Evolutionary conservation across 2,888 invertebrate species (phyloP).

Genomic region (Encarsia formosa): DNA sequence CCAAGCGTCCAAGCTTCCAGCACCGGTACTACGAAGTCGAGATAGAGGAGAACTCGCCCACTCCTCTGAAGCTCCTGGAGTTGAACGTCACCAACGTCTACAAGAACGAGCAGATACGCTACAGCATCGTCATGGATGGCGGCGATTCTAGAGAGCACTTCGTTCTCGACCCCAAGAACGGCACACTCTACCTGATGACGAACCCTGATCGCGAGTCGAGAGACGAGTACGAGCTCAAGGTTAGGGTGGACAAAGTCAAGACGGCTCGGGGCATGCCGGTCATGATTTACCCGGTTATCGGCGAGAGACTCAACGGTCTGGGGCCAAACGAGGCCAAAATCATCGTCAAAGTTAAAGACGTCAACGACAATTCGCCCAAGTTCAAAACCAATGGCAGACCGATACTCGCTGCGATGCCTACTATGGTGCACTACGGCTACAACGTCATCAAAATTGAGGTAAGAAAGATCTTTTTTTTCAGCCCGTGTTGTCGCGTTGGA

Average conservation of each 20-base stretch:
- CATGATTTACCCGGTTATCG: constrained; percentile 73
- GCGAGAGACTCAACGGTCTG: constrained; percentile 68
- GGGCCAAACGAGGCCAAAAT: constrained; percentile 74
- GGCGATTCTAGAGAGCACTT: constrained; percentile 62
- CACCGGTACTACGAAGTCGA: constrained; percentile 77
- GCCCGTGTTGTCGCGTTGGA: neutral
- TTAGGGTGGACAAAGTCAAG: constrained; percentile 57
- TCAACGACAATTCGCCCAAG: constrained; percentile 78
- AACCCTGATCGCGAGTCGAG: constrained; percentile 72
- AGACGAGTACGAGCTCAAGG: constrained; percentile 61
- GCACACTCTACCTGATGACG: constrained; percentile 68
- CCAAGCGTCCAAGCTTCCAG: constrained; percentile 54
- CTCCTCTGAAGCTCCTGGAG: constrained; percentile 71
- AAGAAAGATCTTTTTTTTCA: too few species aligned
- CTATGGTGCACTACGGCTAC: constrained; percentile 76
- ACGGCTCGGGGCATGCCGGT: constrained; percentile 67
- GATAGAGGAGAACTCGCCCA: constrained; percentile 74
- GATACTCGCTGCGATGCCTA: constrained; percentile 77
- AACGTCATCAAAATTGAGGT: constrained; percentile 73
- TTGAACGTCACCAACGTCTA: constrained; percentile 71
- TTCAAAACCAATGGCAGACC: constrained; percentile 74
- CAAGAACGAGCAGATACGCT: constrained; percentile 61
- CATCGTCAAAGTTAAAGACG: constrained; percentile 71
- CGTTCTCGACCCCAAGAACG: constrained; percentile 71
- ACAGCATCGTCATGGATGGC: constrained; percentile 61